phyloP scores from a whole-genome alignment of 2,797 vertebrate genomes.

The Aphelocoma californica region DNA sequence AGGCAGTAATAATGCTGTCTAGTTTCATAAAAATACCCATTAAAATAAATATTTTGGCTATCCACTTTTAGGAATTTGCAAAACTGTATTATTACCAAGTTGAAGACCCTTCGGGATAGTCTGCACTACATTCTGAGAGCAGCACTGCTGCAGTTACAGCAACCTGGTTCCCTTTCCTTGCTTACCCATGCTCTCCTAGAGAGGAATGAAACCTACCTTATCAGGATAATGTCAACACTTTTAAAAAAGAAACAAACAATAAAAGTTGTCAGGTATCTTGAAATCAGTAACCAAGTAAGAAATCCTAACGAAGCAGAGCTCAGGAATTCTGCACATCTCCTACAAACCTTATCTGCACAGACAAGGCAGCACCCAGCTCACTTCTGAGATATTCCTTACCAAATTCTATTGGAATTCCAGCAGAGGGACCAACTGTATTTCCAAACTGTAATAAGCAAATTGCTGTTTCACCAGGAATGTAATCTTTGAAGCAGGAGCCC shows the following conservation, averaged over 20 bases:
- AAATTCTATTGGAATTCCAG: background rate
- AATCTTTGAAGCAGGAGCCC: background rate
- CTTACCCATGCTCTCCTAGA: background rate
- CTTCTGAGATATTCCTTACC: background rate
- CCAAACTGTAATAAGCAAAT: fast-evolving
- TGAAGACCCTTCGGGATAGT: background rate
- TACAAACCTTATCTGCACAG: background rate
- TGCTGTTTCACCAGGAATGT: background rate
- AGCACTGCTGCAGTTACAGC: background rate
- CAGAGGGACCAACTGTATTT: background rate
- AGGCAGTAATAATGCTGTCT: conserved; percentile 59
- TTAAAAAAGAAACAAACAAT: background rate
- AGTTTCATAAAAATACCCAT: conserved; percentile 55
- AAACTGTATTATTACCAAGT: background rate
- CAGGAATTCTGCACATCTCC: background rate
- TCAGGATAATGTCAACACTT: background rate
- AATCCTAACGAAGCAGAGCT: background rate
- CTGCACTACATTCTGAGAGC: background rate
- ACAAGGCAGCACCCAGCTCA: background rate
- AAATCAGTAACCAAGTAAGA: background rate
- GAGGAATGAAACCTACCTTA: background rate
- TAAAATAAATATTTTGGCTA: conserved; percentile 59
- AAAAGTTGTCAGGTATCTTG: background rate
- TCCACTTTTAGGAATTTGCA: conserved; percentile 1
- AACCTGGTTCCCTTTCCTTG: background rate